These are phyloP conservation scores for Neoseiulus cucumeris DNA, from an alignment of 1,140 invertebrate genomes.

Conservation along the genomic window DNA sequence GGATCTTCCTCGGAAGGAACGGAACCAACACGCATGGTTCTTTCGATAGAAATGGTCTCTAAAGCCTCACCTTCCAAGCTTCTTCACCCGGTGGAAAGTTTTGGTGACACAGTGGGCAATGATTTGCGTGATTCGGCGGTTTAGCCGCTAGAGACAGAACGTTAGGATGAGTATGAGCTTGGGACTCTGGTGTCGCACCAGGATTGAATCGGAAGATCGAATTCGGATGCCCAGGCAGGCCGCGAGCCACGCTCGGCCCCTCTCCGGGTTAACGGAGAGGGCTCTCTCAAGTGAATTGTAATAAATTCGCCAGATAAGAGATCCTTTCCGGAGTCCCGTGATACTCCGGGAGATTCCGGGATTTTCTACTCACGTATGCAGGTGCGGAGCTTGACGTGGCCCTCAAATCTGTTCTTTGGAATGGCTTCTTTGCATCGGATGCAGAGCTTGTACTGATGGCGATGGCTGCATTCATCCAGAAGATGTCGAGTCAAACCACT, in stretches of 20 bases:
- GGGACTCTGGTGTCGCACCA: too few relatives aligned
- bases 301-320: too few relatives aligned
- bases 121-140: constrained; percentile 24
- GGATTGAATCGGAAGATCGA: too few relatives aligned
- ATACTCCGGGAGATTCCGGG: too few relatives aligned
- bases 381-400: constrained; percentile 36
- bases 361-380: constrained; percentile 38
- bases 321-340: too few relatives aligned
- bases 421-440: constrained; percentile 44
- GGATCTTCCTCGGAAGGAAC: neutral
- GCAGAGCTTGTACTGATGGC: constrained; percentile 42
- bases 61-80: constrained; percentile 35
- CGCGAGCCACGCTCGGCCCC: too few relatives aligned
- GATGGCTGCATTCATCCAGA: constrained; percentile 46
- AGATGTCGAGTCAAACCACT: constrained; percentile 56
- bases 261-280: too few relatives aligned
- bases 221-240: too few relatives aligned
- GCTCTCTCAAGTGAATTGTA: too few relatives aligned
- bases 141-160: constrained; percentile 26
- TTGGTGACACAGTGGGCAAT: constrained; percentile 52
- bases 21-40: neutral
- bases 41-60: neutral
- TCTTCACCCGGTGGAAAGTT: constrained; percentile 38
- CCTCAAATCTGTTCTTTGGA: constrained; percentile 35
- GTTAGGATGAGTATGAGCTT: too few relatives aligned